These are phyloP conservation scores for Hippoglossus hippoglossus DNA, from an alignment of 2,797 vertebrate species.

Conservation along the genomic window DNA sequence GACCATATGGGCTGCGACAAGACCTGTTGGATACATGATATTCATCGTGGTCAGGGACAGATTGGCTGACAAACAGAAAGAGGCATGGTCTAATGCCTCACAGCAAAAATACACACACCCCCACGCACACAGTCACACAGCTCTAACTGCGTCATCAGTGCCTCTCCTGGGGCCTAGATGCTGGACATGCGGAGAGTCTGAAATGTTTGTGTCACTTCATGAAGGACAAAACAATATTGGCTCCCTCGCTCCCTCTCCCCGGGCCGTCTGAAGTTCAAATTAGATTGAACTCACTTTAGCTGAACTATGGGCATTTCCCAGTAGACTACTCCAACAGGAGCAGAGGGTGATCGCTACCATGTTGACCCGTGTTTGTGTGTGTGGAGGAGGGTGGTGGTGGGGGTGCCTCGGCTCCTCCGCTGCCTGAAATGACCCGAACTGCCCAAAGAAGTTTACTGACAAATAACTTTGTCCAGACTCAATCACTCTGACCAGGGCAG, in stretches of 20 bases:
- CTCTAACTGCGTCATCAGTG: constrained; percentile 26
- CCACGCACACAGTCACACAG: neutral
- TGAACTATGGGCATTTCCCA: constrained; percentile 69
- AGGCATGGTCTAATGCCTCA: neutral
- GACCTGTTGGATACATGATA: constrained; percentile 49
- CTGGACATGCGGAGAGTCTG: constrained; percentile 35
- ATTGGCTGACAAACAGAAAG: constrained; percentile 23
- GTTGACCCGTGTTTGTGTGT: constrained; percentile 45
- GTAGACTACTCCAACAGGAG: constrained; percentile 61
- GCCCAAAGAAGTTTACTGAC: constrained; percentile 68
- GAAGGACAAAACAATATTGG: constrained; percentile 66
- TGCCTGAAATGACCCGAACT: constrained; percentile 59
- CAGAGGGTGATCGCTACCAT: constrained; percentile 57
- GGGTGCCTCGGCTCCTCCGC: constrained; percentile 11
- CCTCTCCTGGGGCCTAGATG: constrained; percentile 28
- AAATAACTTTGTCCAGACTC: constrained; percentile 68
- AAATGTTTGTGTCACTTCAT: constrained; percentile 61
- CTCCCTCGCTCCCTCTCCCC: constrained; percentile 11
- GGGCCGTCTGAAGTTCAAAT: constrained; percentile 71
- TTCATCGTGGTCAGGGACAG: constrained; percentile 15
- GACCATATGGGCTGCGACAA: constrained; percentile 46
- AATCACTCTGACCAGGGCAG: constrained; percentile 52
- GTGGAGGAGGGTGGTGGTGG: constrained; percentile 5
- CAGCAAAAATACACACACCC: constrained; percentile 1
- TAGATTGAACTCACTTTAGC: constrained; percentile 76